phyloP scores from a whole-genome alignment of 2,888 invertebrate genomes.

The Dysmachus trigonus region DNA sequence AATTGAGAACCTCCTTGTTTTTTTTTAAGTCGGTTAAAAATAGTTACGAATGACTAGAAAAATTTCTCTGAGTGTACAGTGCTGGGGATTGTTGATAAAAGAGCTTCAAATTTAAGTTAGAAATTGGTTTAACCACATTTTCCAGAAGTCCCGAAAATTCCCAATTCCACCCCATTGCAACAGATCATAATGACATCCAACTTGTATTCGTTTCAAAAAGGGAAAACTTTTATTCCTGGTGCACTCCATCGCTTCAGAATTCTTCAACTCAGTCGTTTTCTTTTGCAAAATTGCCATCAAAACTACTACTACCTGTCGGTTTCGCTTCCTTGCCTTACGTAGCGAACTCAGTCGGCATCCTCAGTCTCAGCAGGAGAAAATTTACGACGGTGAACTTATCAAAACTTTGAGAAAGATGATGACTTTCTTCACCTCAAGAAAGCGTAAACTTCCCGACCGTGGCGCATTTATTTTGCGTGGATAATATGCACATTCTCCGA shows the following conservation, averaged over 20 bases:
- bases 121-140: neutral
- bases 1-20: too few relatives aligned
- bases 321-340: neutral
- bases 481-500: neutral
- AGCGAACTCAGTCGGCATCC: neutral
- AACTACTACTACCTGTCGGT: neutral
- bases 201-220: neutral
- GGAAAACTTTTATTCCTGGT: neutral
- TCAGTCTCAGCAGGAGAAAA: neutral
- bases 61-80: too few relatives aligned
- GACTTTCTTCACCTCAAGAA: slow-evolving; percentile 28
- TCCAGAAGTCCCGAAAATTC: neutral
- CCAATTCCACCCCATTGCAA: neutral
- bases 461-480: neutral
- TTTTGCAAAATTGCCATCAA: neutral
- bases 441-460: neutral
- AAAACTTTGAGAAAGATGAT: neutral
- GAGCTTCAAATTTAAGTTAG: neutral
- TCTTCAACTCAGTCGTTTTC: neutral
- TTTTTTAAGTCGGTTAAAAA: too few relatives aligned
- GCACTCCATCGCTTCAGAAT: neutral
- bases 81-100: neutral
- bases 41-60: too few relatives aligned
- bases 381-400: neutral
- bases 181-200: neutral